Evolutionary conservation across 2,888 invertebrate genomes (phyloP).

Genomic region (Cryptus viduatorius): DNA sequence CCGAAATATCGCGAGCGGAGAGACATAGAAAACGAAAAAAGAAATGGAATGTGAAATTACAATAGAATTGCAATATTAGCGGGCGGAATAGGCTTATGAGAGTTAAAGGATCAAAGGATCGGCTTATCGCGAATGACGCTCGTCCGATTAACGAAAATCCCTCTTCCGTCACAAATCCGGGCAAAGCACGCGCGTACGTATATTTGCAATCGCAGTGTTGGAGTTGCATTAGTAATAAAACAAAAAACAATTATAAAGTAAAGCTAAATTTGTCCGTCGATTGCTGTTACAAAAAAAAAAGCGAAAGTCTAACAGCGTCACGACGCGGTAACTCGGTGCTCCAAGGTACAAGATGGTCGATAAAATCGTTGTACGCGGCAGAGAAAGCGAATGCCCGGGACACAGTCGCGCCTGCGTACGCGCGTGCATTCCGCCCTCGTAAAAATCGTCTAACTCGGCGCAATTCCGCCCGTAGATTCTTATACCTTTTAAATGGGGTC

Average conservation of each 20-base stretch:
- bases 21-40: background rate
- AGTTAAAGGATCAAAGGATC: background rate
- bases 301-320: background rate
- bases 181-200: conserved; percentile 1
- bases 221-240: background rate
- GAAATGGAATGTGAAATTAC: background rate
- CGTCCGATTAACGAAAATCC: conserved; percentile 45
- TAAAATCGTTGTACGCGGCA: background rate
- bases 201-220: background rate
- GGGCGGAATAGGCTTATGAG: background rate
- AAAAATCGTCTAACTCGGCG: background rate
- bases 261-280: background rate
- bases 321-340: conserved; percentile 8
- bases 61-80: background rate
- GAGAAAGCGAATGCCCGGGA: background rate
- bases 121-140: background rate
- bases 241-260: conserved; percentile 6
- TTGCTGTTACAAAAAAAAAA: background rate
- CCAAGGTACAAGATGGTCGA: background rate
- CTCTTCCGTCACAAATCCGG: background rate
- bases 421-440: background rate
- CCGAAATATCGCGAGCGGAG: background rate
- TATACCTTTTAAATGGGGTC: background rate
- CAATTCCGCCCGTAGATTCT: background rate
- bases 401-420: background rate